Conservation (phyloP, 2,888 invertebrate species). For the Orthosia cruda region DNA sequence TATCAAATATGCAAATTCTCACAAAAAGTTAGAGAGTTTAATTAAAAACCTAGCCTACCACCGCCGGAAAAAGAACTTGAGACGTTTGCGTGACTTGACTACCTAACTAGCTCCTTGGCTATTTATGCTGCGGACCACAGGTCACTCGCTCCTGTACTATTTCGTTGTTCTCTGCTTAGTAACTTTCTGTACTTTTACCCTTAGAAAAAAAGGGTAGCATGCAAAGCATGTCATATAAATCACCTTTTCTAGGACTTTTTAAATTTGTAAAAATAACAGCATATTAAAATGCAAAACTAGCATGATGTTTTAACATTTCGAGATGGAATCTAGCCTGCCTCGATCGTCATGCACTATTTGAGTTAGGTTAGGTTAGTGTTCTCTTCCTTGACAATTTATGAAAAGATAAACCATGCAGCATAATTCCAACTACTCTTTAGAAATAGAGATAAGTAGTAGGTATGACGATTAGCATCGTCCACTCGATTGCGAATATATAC, state of each 20-base stretch:
- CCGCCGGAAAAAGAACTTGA: conserved; percentile 43
- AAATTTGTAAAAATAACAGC: no score
- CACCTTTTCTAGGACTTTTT: background rate
- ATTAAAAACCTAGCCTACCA: conserved; percentile 43
- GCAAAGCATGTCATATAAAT: background rate
- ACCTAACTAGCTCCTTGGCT: conserved; percentile 17
- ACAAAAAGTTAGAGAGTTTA: conserved; percentile 44
- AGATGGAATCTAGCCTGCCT: no score
- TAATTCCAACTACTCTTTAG: no score
- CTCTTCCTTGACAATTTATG: no score
- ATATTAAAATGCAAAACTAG: no score
- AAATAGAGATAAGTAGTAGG: no score
- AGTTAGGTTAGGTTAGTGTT: no score
- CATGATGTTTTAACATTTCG: no score
- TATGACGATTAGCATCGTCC: no score
- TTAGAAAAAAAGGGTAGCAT: background rate
- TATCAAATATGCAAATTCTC: conserved; percentile 43
- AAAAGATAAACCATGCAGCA: no score
- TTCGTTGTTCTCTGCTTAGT: conserved; percentile 40
- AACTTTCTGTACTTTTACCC: conserved; percentile 18
- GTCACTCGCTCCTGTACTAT: conserved; percentile 53
- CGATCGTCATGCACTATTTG: no score
- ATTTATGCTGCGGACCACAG: conserved; percentile 10
- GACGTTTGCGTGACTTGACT: conserved; percentile 53
- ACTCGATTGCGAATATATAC: no score